These are phyloP conservation scores for Tuberolachnus salignus DNA, from an alignment of 2,888 invertebrate genomes.

Conservation along the genomic window DNA sequence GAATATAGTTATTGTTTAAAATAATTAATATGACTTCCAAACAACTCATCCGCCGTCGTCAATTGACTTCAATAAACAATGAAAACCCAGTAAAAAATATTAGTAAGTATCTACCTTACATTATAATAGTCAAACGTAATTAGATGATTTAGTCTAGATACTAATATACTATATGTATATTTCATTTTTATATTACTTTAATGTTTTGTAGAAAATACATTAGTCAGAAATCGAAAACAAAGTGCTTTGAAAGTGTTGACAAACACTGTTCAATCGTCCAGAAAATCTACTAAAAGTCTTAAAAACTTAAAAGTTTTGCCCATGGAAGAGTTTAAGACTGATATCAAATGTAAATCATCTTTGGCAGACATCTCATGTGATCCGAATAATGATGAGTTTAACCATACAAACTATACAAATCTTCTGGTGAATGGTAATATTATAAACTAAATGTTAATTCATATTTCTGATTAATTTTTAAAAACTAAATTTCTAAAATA, in stretches of 20 bases:
- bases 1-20: not conserved
- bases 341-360: conserved; percentile 1
- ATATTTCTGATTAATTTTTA: no score
- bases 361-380: not conserved
- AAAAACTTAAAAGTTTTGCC: conserved; percentile 25
- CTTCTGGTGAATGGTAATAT: conserved; percentile 24
- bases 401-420: conserved; percentile 2
- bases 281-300: not conserved
- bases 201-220: conserved; percentile 12
- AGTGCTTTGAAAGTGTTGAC: conserved; percentile 42
- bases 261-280: conserved; percentile 34
- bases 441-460: not conserved
- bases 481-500: no score
- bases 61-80: conserved; percentile 13
- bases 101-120: conserved; percentile 20
- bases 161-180: not conserved
- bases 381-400: conserved; percentile 13
- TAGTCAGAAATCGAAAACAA: conserved; percentile 30
- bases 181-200: not conserved
- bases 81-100: conserved; percentile 45
- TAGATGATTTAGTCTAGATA: no score
- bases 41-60: not conserved
- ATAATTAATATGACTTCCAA: conserved; percentile 16
- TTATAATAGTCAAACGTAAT: no score
- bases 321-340: conserved; percentile 24